phyloP scores from a whole-genome alignment of 2,113 vertebrate genomes.

The Tapirus terrestris region DNA sequence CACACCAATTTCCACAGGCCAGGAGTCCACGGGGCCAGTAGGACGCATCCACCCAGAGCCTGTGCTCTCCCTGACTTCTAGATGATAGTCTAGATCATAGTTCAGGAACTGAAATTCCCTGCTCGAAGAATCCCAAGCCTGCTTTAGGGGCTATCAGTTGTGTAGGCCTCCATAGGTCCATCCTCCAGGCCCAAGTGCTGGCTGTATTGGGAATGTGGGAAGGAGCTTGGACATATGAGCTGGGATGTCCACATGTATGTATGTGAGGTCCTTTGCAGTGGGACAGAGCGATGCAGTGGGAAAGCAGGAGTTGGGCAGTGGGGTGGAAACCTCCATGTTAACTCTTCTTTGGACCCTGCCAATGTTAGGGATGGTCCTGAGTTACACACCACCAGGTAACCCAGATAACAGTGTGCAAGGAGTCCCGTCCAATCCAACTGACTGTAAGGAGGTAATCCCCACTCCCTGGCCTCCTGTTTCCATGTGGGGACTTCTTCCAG shows the following conservation, averaged over 20 bases:
- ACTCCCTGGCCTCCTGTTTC: neutral
- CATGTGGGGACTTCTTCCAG: neutral
- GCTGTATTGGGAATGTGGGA: neutral
- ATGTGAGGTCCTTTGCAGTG: neutral
- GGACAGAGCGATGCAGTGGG: neutral
- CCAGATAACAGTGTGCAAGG: neutral
- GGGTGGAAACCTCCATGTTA: neutral
- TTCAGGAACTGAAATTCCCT: neutral
- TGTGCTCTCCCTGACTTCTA: neutral
- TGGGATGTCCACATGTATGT: neutral
- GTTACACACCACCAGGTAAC: neutral
- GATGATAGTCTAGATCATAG: neutral
- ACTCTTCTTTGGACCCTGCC: neutral
- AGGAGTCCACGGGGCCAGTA: neutral
- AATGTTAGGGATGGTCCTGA: neutral
- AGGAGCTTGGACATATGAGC: neutral
- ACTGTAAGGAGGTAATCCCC: neutral
- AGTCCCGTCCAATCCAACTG: neutral
- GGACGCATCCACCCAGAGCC: neutral
- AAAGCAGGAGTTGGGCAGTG: neutral
- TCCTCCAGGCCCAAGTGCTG: neutral
- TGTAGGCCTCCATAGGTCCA: neutral
- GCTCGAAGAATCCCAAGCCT: neutral
- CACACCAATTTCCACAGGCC: neutral
- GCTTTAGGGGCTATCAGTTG: neutral